Evolutionary conservation across 2,113 vertebrate genomes (phyloP).

Genomic region (Perca fluviatilis): DNA sequence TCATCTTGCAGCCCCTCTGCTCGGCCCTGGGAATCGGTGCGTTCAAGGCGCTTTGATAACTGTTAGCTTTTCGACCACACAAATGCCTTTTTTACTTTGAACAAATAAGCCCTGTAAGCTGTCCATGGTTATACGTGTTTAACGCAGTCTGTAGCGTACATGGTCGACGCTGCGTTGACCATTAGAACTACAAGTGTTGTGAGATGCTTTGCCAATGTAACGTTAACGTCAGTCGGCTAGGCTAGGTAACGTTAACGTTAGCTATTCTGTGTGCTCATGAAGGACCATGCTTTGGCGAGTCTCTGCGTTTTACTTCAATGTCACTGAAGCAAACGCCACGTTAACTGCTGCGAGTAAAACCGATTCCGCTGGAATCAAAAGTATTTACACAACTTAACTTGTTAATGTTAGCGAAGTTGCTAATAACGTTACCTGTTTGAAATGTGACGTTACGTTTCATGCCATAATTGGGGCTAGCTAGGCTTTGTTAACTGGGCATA

Average conservation of each 20-base stretch:
- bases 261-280: not conserved
- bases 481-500: not conserved
- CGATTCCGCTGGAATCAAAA: fast-evolving
- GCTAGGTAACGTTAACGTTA: constrained; percentile 18
- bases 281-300: constrained; percentile 54
- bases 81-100: fast-evolving
- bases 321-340: fast-evolving
- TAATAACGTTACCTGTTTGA: not conserved
- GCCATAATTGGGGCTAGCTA: not conserved
- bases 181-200: fast-evolving
- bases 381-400: fast-evolving
- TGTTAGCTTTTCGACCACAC: not conserved
- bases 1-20: not conserved
- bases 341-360: fast-evolving
- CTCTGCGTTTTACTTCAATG: not conserved
- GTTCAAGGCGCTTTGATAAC: not conserved
- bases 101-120: fast-evolving
- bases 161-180: fast-evolving
- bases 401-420: not conserved
- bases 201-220: not conserved
- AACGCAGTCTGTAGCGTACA: not conserved
- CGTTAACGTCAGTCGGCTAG: not conserved
- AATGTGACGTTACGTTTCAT: no score
- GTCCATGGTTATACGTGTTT: fast-evolving
- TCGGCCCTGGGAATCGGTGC: constrained; percentile 53